Evolutionary conservation across 2,113 vertebrate species (phyloP), one percentile per base, ranked within the genome.

Genomic region (Charina bottae): DNA sequence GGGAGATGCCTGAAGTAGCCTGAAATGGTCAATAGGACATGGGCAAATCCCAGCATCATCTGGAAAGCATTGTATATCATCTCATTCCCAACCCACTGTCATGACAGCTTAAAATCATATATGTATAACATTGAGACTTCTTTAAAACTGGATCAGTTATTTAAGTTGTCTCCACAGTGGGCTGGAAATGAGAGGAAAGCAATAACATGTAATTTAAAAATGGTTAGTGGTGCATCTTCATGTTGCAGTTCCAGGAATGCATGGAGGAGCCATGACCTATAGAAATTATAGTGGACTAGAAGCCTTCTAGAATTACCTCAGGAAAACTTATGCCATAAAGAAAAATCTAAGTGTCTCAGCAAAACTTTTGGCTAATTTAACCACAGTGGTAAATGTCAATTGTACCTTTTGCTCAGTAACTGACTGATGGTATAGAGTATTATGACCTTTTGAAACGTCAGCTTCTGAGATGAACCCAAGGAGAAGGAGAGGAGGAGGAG

Each of bases 391-490:
- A 95, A 96, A 97, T 97, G 96, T 96, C 96, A 97, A 88, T 90
- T 54, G 87, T 96, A 94, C 91, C 92, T 55, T 87, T 95, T 97
- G 92, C 92, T 95, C 85, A 93, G 93, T 97, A 97, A 97, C 95
- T 97, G 96, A 97, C 96, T 59, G 83, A 92, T 96, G 92, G 91
- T 92, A 89, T 96, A 94, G 91, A 96, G 92, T 87, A 92, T 94
- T 84, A 90, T 96, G 97, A 97, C 97, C 97, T 97, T 97, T 97
- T 93, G 94, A 98, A 98, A 98, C 97, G 96, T 92, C 97, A 97
- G 83, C 90, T 93, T 84, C 91, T 93, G 93, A 92, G 93, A 94
- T 96, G 93, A 91, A 94, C 55, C 93, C 93, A 90, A 91, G 93
- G 86, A n/a, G n/a, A n/a, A n/a, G n/a, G n/a, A n/a, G 92, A 46